Evolutionary conservation across 1,140 invertebrate species (phyloP), one percentile per base, ranked within the genome.

Genomic region (Macrobrachium rosenbergii): DNA sequence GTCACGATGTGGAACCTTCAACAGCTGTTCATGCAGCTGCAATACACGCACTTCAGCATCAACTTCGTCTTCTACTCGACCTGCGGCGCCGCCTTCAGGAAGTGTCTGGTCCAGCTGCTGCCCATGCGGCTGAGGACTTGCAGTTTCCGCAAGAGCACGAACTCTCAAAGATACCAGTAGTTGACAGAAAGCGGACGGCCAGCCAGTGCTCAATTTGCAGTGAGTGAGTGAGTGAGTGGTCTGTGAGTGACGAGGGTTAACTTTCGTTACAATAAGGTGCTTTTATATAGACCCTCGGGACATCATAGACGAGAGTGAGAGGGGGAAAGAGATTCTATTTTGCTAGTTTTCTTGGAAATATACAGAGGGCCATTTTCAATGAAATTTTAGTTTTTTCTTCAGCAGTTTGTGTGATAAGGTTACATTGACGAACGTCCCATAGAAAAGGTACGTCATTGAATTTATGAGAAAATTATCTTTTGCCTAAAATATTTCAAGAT

Each of bases 1-100:
- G 88, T 91, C 3, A 89, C 92, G n/a, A 91, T 94, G 1, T 93
- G 92, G 92, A 93, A 93, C 89, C 87, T 94, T 8, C 94, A 94
- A 69, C 93, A 94, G 86, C 93, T 93, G 79, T 93, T 93, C 83
- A 94, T 94, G 94, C 91, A 94, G 3, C 91, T 94, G 0, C 94
- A 94, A 88, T 94, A 94, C 90, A 94, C 93, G 7, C 94, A 94
- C 90, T 94, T 94, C 91, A 93, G 93, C 90, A 94, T 94, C 84
- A 94, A 94, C 90, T 94, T 94, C 89, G 91, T 94, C 6, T 90
- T 94, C 7, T 94, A 94, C 90, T 93, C 93, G 0, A 93, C 93
- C 92, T 94, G 93, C 88, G 93, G 93, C 2, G 92, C 93, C 64
- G 93, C 93, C 10, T 94, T 94, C 90, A 91, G 93, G 28, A 91